Conservation (phyloP, 2,113 vertebrate species). For the Peromyscus polionotus region DNA sequence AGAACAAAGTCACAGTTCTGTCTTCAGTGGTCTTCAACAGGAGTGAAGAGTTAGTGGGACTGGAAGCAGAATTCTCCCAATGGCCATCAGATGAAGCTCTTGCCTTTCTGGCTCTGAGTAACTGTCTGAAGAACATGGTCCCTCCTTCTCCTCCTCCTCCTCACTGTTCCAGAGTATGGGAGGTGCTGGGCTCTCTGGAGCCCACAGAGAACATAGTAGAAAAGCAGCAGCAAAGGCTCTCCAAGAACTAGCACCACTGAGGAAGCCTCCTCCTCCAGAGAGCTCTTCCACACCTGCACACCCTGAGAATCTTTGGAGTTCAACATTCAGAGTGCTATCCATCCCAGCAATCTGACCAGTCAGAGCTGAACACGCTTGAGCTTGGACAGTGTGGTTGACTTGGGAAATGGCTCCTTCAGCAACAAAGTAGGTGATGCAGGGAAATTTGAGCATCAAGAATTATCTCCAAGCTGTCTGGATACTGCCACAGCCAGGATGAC, state of each 20-base stretch:
- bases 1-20: not conserved
- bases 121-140: conserved; percentile 21
- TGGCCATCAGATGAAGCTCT: conserved; percentile 10
- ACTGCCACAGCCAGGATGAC: conserved; percentile 34
- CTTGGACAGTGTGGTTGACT: not conserved
- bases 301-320: conserved; percentile 33
- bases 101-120: conserved; percentile 72
- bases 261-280: not conserved
- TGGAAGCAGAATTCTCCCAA: conserved; percentile 48
- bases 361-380: not conserved
- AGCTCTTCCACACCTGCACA: not conserved
- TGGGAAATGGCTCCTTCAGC: conserved; percentile 19
- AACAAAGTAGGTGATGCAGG: not conserved
- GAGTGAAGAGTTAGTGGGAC: not conserved
- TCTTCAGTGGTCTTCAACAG: conserved; percentile 31
- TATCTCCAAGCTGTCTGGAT: not conserved
- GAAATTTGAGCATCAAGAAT: not conserved
- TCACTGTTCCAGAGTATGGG: not conserved
- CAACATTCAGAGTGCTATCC: not conserved
- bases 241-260: conserved; percentile 4
- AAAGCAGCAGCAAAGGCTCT: conserved; percentile 47
- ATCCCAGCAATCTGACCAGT: not conserved
- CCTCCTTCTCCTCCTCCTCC: not conserved
- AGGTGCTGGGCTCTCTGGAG: not conserved
- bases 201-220: not conserved